A percentile compares a stretch with the other conserved stretches of the same genome.
Evolutionary conservation across 2,888 invertebrate species (phyloP).

Genomic region (Auanema freiburgensis): DNA sequence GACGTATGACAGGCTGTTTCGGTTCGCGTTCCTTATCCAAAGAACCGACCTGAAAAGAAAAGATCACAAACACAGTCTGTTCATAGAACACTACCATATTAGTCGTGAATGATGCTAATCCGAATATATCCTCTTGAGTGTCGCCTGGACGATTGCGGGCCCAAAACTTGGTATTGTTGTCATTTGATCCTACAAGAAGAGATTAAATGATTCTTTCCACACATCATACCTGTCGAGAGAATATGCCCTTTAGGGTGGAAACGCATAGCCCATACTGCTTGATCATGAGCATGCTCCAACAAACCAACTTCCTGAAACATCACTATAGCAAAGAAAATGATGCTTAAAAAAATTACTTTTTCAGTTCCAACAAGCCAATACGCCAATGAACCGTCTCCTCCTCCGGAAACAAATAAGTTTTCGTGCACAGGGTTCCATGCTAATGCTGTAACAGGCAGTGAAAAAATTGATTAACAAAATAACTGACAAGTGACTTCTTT

Average conservation of each 20-base stretch:
- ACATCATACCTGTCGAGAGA: slow-evolving; percentile 77
- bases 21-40: slow-evolving; percentile 49
- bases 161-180: slow-evolving; percentile 98
- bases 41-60: slow-evolving; percentile 32
- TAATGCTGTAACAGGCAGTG: slow-evolving; percentile 65
- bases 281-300: slow-evolving; percentile 96
- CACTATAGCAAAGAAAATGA: background rate
- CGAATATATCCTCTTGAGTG: slow-evolving; percentile 93
- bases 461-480: background rate
- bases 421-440: slow-evolving; percentile 99
- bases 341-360: too few species aligned
- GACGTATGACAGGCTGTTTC: slow-evolving; percentile 20
- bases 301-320: slow-evolving; percentile 75
- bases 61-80: slow-evolving; percentile 2
- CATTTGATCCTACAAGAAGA: slow-evolving; percentile 79
- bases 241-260: slow-evolving; percentile 99
- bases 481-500: slow-evolving; percentile 80
- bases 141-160: slow-evolving; percentile 97
- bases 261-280: slow-evolving; percentile 88
- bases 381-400: slow-evolving; percentile 95
- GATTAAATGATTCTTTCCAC: background rate
- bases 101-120: slow-evolving; percentile 65
- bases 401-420: slow-evolving; percentile 93
- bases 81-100: slow-evolving; percentile 23
- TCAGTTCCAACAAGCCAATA: slow-evolving; percentile 92